These are phyloP conservation scores for Paraescarpia echinospica DNA, from an alignment of 1,140 invertebrate species.

Conservation along the genomic window DNA sequence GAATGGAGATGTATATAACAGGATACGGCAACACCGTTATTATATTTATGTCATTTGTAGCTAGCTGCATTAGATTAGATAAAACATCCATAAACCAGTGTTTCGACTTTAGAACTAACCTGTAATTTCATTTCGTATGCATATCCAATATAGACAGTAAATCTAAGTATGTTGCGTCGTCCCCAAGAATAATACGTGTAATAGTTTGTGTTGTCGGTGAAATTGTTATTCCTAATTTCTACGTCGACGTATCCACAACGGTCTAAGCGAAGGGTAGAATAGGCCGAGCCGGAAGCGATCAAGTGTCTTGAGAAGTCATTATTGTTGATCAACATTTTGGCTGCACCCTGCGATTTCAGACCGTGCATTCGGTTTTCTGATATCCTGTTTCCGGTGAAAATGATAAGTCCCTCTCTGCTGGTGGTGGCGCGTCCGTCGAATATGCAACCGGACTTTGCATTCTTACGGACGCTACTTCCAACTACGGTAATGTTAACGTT, in stretches of 20 bases:
- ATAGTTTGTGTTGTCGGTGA: not conserved
- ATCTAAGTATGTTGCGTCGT: not conserved
- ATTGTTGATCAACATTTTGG: not conserved
- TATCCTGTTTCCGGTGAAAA: not conserved
- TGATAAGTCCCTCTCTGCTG: not conserved
- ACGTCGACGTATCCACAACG: not conserved
- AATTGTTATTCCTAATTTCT: not conserved
- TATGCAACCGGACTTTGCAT: not conserved
- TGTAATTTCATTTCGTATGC: not conserved
- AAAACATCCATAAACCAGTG: not conserved
- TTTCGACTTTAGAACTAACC: not conserved
- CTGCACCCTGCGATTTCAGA: not conserved
- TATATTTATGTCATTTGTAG: no score
- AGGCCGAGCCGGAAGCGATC: not conserved
- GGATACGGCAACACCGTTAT: no score
- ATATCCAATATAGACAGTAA: not conserved
- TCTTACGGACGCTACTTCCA: not conserved
- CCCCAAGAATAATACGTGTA: not conserved
- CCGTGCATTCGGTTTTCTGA: not conserved
- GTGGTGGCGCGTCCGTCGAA: not conserved
- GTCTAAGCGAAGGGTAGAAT: not conserved
- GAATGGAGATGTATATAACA: no score
- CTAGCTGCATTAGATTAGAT: not conserved
- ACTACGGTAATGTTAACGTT: not conserved
- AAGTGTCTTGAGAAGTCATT: not conserved